phyloP scores from a whole-genome alignment of 1,140 invertebrate species.

The Leptinotarsa lineolata region DNA sequence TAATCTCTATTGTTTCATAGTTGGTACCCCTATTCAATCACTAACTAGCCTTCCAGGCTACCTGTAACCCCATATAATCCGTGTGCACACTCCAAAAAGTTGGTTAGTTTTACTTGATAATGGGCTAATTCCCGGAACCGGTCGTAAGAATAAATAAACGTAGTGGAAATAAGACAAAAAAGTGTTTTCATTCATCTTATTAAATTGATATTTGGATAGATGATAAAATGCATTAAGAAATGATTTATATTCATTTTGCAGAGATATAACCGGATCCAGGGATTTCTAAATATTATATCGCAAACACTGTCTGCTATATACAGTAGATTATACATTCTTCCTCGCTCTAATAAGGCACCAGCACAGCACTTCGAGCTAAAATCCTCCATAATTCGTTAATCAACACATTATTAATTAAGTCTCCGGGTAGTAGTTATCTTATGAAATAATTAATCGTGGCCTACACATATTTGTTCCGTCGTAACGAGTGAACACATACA shows the following conservation, averaged over 20 bases:
- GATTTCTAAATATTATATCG: neutral
- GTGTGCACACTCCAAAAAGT: no score
- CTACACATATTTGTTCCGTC: neutral
- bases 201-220: no score
- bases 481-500: neutral
- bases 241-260: neutral
- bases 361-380: neutral
- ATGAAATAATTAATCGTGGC: neutral
- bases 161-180: no score
- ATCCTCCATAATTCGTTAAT: constrained; percentile 3
- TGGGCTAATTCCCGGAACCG: no score
- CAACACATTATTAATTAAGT: neutral
- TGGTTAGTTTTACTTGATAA: no score
- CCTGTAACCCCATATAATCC: no score
- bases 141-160: no score
- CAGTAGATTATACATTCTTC: neutral
- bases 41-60: no score
- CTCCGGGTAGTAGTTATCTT: neutral
- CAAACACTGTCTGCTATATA: neutral
- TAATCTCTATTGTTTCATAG: no score
- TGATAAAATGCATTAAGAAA: no score
- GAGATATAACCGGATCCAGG: constrained; percentile 4
- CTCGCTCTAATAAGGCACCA: neutral
- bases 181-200: no score
- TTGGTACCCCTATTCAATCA: no score